Evolutionary conservation across 2,797 vertebrate species (phyloP), one percentile per base, ranked within the genome.

Genomic region (Paedocypris micromegethes): DNA sequence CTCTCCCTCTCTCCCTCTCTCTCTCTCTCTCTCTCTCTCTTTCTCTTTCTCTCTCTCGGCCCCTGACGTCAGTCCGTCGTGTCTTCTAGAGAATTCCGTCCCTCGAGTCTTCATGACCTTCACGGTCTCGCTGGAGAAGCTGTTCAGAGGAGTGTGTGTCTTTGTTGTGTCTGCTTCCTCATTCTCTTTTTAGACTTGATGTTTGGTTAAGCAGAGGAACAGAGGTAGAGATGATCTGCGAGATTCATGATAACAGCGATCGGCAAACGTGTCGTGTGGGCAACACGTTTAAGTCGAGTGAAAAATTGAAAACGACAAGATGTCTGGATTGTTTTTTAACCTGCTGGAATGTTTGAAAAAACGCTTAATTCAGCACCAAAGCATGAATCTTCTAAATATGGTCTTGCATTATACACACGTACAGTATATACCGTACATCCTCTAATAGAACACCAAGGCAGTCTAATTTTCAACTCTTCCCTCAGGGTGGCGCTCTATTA

Each of bases 91-190:
- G 55, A 40, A 73, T 71, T 58, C 38, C 52, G 41, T 63, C 45
- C 62, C 65, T 48, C 41, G 54, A 72, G 68, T 39, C 69, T 72
- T 65, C 63, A 63, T 64, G 59, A 71, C 59, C 66, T 74, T 72
- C 68, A 62, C 57, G 46, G 49, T 38, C 58, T 62, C 37, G n/a
- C 41, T 52, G 58, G 40, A 53, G 40, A 70, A 66, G 53, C 55
- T n/a, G 54, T 66, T 57, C 68, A 52, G 41, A 66, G 9, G 64
- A n/a, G 50, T 57, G 38, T 44, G 7, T 74, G 56, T 54, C 38
- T 67, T 57, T 58, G 63, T 48, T 59, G 43, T 51, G 49, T 58
- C 66, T 9, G 2, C 61, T 76, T 64, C 58, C 45, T 65, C 52
- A 51, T 62, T 71, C 48, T 48, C 61, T 7, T 54, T 68, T 68